Evolutionary conservation across 2,113 vertebrate genomes (phyloP).

Genomic region (Oryzias curvinotus): DNA sequence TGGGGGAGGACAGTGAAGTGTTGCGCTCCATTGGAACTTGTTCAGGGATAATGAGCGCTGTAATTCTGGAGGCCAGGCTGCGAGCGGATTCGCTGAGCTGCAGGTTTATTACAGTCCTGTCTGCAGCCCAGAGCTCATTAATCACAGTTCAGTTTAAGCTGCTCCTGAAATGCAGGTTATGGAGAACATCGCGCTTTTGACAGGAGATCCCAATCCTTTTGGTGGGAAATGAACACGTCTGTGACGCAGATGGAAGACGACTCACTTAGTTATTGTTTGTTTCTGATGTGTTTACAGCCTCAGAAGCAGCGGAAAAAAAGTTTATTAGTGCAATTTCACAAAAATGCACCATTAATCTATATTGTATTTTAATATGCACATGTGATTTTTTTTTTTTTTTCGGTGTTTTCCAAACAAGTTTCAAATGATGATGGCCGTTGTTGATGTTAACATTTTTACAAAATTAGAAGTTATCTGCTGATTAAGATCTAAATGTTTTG

Average conservation of each 20-base stretch:
- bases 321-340: no score
- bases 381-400: no score
- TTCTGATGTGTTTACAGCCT: background rate
- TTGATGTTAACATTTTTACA: no score
- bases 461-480: no score
- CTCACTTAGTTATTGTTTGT: background rate
- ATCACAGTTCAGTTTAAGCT: background rate
- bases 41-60: slow-evolving; percentile 1
- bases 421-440: no score
- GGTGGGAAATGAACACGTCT: background rate
- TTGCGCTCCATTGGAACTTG: slow-evolving; percentile 2
- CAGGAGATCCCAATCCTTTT: background rate
- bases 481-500: no score
- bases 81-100: background rate
- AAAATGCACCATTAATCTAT: no score
- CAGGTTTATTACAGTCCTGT: background rate
- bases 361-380: no score
- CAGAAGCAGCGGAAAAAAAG: no score
- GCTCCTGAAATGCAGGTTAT: background rate
- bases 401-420: no score
- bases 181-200: background rate
- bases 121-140: background rate
- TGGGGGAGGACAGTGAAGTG: background rate
- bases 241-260: background rate
- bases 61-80: background rate